A percentile compares a stretch with the other conserved stretches of the same genome.
phyloP scores from a whole-genome alignment of 2,888 invertebrate species.

The Lomographa bimaculata region DNA sequence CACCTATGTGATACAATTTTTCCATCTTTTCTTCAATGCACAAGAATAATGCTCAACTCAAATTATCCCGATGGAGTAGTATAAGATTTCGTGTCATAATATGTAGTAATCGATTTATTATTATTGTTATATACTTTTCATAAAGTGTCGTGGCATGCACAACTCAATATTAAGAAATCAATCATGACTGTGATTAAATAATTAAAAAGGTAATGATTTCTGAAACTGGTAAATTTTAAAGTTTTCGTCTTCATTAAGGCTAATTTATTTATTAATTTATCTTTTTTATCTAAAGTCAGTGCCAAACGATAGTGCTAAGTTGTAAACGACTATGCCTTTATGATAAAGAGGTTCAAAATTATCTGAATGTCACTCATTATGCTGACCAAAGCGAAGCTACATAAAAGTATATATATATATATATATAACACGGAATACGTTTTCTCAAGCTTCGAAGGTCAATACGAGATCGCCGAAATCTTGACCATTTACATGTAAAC shows the following conservation, averaged over 20 bases:
- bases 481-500: conserved; percentile 80
- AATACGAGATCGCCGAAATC: conserved; percentile 78
- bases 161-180: conserved; percentile 64
- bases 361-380: conserved; percentile 55
- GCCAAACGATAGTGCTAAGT: conserved; percentile 82
- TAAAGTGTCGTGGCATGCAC: conserved; percentile 73
- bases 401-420: conserved; percentile 16
- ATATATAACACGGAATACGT: conserved; percentile 31
- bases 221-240: conserved; percentile 56
- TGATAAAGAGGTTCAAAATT: conserved; percentile 69
- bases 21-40: conserved; percentile 76
- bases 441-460: conserved; percentile 66
- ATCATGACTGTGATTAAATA: conserved; percentile 80
- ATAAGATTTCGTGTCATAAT: conserved; percentile 81
- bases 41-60: conserved; percentile 82
- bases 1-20: conserved; percentile 67
- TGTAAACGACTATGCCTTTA: conserved; percentile 74
- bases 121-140: conserved; percentile 59
- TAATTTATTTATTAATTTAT: conserved; percentile 65
- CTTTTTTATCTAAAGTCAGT: conserved; percentile 63
- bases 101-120: conserved; percentile 70
- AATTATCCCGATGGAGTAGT: conserved; percentile 78
- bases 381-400: conserved; percentile 71
- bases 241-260: conserved; percentile 61
- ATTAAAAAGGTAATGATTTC: conserved; percentile 65